These are phyloP conservation scores for Hypotaenidia philippensis DNA, from an alignment of 2,797 vertebrate species.

Conservation along the genomic window DNA sequence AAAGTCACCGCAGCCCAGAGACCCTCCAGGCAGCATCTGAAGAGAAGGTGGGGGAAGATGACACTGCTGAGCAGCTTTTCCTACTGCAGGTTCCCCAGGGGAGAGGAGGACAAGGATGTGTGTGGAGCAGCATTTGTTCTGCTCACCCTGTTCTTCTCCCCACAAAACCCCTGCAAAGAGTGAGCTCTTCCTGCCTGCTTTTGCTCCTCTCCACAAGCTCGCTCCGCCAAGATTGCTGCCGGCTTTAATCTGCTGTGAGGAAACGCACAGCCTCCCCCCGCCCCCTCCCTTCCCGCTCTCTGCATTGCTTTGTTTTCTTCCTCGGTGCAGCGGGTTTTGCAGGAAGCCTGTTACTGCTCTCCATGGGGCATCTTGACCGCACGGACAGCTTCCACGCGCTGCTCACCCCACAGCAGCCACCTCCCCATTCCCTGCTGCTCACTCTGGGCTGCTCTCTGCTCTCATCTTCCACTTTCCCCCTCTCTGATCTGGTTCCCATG, in stretches of 20 bases:
- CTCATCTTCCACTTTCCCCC: neutral
- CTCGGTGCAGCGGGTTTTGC: neutral
- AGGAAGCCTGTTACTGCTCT: neutral
- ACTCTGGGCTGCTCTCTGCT: neutral
- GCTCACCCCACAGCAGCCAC: accelerated
- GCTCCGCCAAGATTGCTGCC: accelerated
- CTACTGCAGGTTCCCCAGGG: neutral
- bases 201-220: neutral
- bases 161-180: neutral
- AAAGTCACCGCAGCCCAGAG: neutral
- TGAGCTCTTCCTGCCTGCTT: neutral
- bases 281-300: neutral
- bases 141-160: neutral
- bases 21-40: neutral
- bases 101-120: neutral
- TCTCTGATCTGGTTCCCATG: neutral
- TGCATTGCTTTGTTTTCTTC: neutral
- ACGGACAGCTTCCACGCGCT: accelerated
- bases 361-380: accelerated
- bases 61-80: neutral
- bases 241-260: neutral
- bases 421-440: neutral
- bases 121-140: neutral
- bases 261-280: neutral
- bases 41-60: neutral